Percentiles rank a stretch among this genome's conserved stretches.
Evolutionary conservation across 2,797 vertebrate species (phyloP).

Genomic region (Phrynocephalus vlangalii): DNA sequence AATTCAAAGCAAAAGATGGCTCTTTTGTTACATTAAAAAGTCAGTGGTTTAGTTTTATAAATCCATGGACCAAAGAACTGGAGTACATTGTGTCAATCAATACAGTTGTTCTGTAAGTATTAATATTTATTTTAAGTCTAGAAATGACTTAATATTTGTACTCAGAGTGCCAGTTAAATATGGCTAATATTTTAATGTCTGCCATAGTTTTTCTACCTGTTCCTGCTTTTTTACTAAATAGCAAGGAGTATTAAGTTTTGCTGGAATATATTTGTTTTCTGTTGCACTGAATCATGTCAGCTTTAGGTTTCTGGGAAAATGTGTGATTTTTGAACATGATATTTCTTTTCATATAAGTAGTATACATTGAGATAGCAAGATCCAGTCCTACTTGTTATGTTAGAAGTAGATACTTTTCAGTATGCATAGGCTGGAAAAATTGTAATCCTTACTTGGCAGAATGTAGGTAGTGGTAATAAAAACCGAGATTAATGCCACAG

Average conservation of each 20-base stretch:
- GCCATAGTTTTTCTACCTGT: background rate
- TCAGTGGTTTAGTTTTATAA: conserved; percentile 98
- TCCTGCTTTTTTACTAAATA: background rate
- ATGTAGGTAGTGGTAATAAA: background rate
- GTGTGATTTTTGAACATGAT: background rate
- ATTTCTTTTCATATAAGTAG: background rate
- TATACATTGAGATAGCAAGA: background rate
- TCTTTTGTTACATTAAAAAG: conserved; percentile 93
- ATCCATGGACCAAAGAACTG: conserved; percentile 98
- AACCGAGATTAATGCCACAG: background rate
- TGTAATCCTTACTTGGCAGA: background rate
- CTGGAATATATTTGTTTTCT: background rate
- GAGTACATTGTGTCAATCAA: conserved; percentile 97
- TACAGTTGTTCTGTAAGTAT: conserved; percentile 94
- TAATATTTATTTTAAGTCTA: conserved; percentile 27
- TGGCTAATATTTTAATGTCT: background rate
- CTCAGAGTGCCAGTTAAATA: background rate
- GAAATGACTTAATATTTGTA: background rate
- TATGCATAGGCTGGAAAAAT: background rate
- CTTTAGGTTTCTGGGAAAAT: background rate
- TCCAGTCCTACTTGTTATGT: background rate
- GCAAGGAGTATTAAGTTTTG: background rate
- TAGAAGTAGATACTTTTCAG: background rate
- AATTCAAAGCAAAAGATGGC: conserved; percentile 93
- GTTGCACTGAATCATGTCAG: background rate